Evolutionary conservation across 2,888 invertebrate species (phyloP).

Genomic region (Entomobrya multifasciata): DNA sequence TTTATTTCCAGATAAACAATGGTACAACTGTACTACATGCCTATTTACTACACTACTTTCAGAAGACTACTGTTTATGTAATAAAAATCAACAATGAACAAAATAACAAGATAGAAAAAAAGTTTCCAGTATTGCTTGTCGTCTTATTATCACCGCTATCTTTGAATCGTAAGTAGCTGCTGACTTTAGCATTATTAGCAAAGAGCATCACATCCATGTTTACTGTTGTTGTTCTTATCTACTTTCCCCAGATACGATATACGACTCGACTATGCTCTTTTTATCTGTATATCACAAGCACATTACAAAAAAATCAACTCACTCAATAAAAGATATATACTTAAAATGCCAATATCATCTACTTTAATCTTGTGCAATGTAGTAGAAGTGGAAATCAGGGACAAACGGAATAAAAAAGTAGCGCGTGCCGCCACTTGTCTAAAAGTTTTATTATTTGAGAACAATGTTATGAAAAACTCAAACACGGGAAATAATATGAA

Average conservation of each 20-base stretch:
- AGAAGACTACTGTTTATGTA: conserved; percentile 2
- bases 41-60: no score
- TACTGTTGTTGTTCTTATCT: conserved; percentile 26
- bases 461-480: no score
- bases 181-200: conserved; percentile 24
- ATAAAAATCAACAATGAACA: conserved; percentile 12
- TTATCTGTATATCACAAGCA: conserved; percentile 23
- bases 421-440: no score
- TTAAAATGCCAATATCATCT: background rate
- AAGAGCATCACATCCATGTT: conserved; percentile 16
- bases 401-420: no score
- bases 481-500: no score
- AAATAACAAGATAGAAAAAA: no score
- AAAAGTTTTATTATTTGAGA: no score
- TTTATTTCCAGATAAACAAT: conserved; percentile 21
- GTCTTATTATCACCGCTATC: conserved; percentile 44
- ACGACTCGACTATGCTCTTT: background rate
- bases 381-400: no score
- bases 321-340: conserved; percentile 37
- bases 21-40: background rate
- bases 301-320: conserved; percentile 42
- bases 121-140: background rate
- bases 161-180: conserved; percentile 2
- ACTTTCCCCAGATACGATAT: conserved; percentile 3
- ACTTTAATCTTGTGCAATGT: background rate